phyloP scores from a whole-genome alignment of 2,113 vertebrate species.

The Abramis brama region DNA sequence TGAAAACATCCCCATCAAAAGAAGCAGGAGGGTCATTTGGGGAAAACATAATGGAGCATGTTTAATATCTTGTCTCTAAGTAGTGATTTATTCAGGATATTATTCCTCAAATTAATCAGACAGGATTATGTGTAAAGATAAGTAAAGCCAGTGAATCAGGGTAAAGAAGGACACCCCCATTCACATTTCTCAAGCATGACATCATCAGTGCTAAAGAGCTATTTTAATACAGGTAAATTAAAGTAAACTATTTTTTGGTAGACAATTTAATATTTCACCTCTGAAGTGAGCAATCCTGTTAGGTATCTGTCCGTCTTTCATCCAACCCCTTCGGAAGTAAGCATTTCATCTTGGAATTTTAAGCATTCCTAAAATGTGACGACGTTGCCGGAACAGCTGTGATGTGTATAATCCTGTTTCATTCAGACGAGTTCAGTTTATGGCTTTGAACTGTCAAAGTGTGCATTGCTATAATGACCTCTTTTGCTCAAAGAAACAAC shows the following conservation, averaged over 20 bases:
- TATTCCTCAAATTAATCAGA: background rate
- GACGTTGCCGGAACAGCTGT: slow-evolving; percentile 25
- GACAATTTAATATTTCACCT: background rate
- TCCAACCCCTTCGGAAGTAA: slow-evolving; percentile 22
- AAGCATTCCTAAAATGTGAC: slow-evolving; percentile 36
- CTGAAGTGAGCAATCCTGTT: background rate
- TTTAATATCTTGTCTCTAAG: background rate
- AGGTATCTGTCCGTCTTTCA: background rate
- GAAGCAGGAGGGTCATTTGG: background rate
- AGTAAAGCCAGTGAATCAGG: background rate
- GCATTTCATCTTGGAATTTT: slow-evolving; percentile 33
- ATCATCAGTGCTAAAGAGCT: slow-evolving; percentile 34
- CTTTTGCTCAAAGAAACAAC: background rate
- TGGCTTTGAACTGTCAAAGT: slow-evolving; percentile 4
- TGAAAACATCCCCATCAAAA: background rate
- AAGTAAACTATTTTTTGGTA: background rate
- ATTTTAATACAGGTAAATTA: background rate
- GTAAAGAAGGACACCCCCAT: background rate
- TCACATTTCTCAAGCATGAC: slow-evolving; percentile 42
- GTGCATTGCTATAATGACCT: background rate
- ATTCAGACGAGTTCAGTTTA: background rate
- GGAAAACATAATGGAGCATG: background rate
- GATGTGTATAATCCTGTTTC: slow-evolving; percentile 1
- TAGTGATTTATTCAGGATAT: background rate
- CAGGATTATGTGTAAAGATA: background rate